Base-by-base conservation (phyloP, 2,113 vertebrate species). In the Lates calcarifer region DNA sequence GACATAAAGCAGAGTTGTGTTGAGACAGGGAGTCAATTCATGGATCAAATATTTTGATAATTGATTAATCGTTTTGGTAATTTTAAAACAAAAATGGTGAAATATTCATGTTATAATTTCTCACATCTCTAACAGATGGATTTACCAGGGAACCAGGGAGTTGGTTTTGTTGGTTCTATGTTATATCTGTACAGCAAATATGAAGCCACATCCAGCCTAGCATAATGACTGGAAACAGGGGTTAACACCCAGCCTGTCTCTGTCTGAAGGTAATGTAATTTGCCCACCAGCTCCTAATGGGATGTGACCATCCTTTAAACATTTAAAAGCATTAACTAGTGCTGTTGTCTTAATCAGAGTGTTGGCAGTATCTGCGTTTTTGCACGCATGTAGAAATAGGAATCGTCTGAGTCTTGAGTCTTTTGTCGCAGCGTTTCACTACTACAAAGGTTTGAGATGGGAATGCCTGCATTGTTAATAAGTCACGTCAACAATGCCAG, bases 401-500 rank as follows among this genome's bases (percentile, higher is more conserved):
- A 71, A 61, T 33, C 0, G 2, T 33, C 9, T 33, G 22, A 26
- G 45, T 49, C 6, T 33, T 1, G 0, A 22, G 61, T 77, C 5
- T 66, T 66, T 56, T 79, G 51, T 60, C 57, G 24, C 0, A 56
- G 31, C 66, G 43, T 81, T 55, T 65, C 39, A 26, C 51, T 11
- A 60, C 81, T 74, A 68, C 29, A 81, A 68, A 62, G 39, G 15
- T 47, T 49, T 9, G 11, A 67, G 53, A 45, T 47, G 70, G 77
- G 67, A 56, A 77, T 67, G 22, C 57, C 74, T 77, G 80, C 64
- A 70, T 69, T 67, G 39, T 65, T 70, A 53, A 69, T 60, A 33
- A 64, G 39, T 57, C 14, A 14, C 29, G 1, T 71, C 0, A 22
- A 76, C 75, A 22, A 12, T 18, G 51, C 17, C 29, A 39, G 67